Evolutionary conservation across 1,140 invertebrate genomes (phyloP).

Genomic region (Cotesia chilonis): DNA sequence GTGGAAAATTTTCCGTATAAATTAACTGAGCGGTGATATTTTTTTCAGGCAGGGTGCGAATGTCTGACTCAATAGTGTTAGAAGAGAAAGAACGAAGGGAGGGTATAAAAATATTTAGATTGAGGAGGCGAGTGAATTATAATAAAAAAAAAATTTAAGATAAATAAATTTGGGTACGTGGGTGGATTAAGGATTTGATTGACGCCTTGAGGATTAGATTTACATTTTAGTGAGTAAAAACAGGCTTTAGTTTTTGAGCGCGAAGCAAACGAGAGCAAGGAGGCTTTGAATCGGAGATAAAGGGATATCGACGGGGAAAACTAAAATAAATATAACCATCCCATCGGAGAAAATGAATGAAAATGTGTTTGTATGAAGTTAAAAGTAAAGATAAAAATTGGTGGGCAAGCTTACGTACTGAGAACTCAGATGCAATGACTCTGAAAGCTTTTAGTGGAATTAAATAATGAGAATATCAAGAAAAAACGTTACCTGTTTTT

Average conservation of each 20-base stretch:
- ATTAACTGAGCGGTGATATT: slow-evolving; percentile 6
- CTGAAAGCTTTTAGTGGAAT: slow-evolving; percentile 26
- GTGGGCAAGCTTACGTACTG: slow-evolving; percentile 16
- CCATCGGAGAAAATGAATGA: too few species aligned
- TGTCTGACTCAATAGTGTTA: too few species aligned
- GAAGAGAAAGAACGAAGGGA: neutral
- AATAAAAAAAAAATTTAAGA: slow-evolving; percentile 11
- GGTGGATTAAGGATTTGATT: slow-evolving; percentile 20
- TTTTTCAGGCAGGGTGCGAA: neutral
- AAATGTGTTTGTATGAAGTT: too few species aligned
- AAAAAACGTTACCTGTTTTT: neutral
- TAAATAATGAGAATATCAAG: slow-evolving; percentile 22
- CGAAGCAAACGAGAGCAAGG: slow-evolving; percentile 1
- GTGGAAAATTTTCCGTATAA: too few species aligned
- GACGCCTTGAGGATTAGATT: slow-evolving; percentile 20
- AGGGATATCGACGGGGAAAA: slow-evolving; percentile 3
- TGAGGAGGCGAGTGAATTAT: slow-evolving; percentile 18
- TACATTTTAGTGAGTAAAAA: slow-evolving; percentile 32
- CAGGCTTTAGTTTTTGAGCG: neutral
- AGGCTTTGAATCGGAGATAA: neutral
- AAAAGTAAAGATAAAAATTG: neutral
- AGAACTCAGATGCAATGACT: slow-evolving; percentile 23
- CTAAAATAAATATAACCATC: too few species aligned
- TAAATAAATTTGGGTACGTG: slow-evolving; percentile 26
- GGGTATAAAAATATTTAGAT: neutral